Percentiles rank a stretch among this genome's conserved stretches.
Evolutionary conservation across 2,113 vertebrate genomes (phyloP).

Genomic region (Jaculus jaculus): DNA sequence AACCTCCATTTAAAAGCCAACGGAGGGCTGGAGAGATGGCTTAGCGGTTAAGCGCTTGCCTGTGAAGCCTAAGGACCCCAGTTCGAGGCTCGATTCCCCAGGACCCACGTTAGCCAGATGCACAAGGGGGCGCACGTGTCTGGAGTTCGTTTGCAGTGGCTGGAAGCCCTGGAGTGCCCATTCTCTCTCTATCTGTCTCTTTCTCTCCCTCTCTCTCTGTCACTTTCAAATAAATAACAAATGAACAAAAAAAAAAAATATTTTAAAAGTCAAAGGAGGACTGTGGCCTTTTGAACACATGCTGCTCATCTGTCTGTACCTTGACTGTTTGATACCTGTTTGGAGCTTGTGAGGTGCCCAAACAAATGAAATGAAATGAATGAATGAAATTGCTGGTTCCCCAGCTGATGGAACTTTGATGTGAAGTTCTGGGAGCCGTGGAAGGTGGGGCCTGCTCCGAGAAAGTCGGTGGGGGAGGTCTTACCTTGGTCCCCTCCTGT

Average conservation of each 20-base stretch:
- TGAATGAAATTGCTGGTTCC: constrained; percentile 3
- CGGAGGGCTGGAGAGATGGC: too few relatives aligned
- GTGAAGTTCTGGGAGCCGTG: neutral
- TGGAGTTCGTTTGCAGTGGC: too few relatives aligned
- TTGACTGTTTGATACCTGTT: neutral
- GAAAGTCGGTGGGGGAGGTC: neutral
- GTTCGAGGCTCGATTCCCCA: too few relatives aligned
- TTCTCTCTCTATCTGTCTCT: too few relatives aligned
- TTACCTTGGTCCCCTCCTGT: neutral
- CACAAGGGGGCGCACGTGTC: too few relatives aligned
- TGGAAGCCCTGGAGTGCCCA: too few relatives aligned
- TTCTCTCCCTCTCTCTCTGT: too few relatives aligned
- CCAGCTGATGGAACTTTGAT: neutral
- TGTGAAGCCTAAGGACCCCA: too few relatives aligned
- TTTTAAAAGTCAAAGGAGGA: neutral
- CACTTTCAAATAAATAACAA: too few relatives aligned
- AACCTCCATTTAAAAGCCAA: neutral
- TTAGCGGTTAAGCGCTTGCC: too few relatives aligned
- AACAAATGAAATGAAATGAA: neutral
- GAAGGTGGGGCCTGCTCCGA: neutral
- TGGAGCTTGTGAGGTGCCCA: neutral
- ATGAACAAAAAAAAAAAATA: too few relatives aligned
- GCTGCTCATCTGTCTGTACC: neutral
- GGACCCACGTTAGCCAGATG: too few relatives aligned
- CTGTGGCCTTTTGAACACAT: neutral